Percentiles rank a stretch among this genome's conserved stretches.
These are phyloP conservation scores for Cetonia aurata DNA, from an alignment of 2,888 invertebrate species.

Conservation along the genomic window DNA sequence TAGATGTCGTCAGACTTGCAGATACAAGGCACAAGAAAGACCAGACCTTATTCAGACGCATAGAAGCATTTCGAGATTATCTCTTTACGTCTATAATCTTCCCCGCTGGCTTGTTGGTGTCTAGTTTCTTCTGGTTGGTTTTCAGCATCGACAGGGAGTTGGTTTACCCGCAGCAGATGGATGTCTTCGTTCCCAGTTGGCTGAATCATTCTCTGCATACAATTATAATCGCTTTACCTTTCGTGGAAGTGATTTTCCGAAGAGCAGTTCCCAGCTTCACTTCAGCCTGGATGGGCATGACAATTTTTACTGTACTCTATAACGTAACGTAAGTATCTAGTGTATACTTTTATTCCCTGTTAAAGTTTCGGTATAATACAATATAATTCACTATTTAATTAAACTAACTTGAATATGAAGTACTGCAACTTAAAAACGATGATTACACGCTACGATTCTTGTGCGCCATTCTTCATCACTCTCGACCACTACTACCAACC, in stretches of 20 bases:
- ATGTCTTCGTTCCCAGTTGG: conserved; percentile 53
- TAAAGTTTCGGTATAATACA: no score
- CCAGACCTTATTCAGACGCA: conserved; percentile 6
- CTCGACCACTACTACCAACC: no score
- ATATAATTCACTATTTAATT: no score
- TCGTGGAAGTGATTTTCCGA: conserved; percentile 53
- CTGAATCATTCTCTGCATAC: conserved; percentile 60
- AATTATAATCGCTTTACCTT: conserved; percentile 53
- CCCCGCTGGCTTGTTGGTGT: conserved; percentile 52
- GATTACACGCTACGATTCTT: no score
- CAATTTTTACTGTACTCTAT: conserved; percentile 42
- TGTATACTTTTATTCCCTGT: background rate
- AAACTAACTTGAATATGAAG: no score
- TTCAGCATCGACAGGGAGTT: conserved; percentile 56
- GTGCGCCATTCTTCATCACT: no score
- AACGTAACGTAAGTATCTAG: conserved; percentile 44
- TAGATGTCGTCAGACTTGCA: conserved; percentile 40
- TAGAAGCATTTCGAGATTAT: conserved; percentile 37
- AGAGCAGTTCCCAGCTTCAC: conserved; percentile 49
- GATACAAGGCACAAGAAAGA: conserved; percentile 9
- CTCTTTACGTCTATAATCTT: conserved; percentile 44
- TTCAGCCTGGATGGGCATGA: conserved; percentile 39
- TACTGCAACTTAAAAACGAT: no score
- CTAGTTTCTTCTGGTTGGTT: conserved; percentile 56
- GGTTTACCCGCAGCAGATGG: conserved; percentile 56